Conservation (phyloP, 2,797 vertebrate species). For the Sebastes minor region DNA sequence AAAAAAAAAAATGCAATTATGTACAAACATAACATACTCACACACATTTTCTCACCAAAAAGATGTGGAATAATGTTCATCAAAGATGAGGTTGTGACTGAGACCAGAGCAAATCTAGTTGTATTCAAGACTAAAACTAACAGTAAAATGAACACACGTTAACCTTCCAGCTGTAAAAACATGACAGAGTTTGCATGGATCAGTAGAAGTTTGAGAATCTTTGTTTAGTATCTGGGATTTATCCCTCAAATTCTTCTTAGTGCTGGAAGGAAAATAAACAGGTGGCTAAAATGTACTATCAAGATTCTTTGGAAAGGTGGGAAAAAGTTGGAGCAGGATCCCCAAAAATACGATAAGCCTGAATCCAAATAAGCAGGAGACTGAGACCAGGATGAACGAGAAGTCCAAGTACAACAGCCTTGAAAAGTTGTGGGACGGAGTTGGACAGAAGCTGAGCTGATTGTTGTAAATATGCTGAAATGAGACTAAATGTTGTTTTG, state of each 20-base stretch:
- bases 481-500: background rate
- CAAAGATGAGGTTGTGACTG: background rate
- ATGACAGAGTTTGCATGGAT: background rate
- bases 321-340: background rate
- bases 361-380: background rate
- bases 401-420: background rate
- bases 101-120: background rate
- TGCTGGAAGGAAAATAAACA: background rate
- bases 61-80: background rate
- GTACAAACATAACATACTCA: background rate
- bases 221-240: background rate
- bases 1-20: background rate
- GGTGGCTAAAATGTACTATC: background rate
- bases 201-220: background rate
- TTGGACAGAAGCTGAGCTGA: background rate
- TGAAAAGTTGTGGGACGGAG: background rate
- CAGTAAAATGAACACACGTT: background rate
- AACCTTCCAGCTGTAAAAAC: conserved; percentile 4
- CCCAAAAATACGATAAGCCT: background rate
- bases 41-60: background rate
- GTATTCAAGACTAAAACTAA: background rate
- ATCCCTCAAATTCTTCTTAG: background rate
- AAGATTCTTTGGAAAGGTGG: background rate
- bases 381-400: background rate
- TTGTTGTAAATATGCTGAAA: background rate